These are phyloP conservation scores for Lepidurus apus DNA, from an alignment of 1,140 invertebrate genomes.

Conservation along the genomic window DNA sequence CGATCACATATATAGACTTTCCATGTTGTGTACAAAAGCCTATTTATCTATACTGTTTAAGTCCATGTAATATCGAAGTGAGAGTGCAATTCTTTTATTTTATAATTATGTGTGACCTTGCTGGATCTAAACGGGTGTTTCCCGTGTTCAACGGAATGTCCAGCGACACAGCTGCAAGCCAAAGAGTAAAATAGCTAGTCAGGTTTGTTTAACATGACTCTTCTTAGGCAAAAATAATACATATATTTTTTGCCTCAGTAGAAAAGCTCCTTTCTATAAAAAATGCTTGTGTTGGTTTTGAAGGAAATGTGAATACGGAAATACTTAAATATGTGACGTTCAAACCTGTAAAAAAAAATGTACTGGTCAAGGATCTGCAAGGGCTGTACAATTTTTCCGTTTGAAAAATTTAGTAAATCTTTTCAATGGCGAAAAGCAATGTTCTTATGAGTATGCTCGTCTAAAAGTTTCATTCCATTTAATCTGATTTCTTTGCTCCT, in stretches of 20 bases:
- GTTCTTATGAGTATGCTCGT: not conserved
- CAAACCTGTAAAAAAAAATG: not conserved
- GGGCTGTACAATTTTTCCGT: not conserved
- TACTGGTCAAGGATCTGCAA: not conserved
- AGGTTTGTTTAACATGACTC: not conserved
- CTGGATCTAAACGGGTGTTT: not conserved
- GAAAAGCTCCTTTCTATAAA: not conserved
- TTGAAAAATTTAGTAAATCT: not conserved
- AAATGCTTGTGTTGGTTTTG: not conserved
- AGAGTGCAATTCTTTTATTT: not conserved
- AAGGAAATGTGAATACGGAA: not conserved
- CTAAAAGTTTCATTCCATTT: too few relatives aligned
- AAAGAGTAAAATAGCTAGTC: conserved; percentile 22
- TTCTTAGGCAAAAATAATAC: not conserved
- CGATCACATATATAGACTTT: not conserved
- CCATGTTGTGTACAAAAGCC: conserved; percentile 8
- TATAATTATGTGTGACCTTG: not conserved
- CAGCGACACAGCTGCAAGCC: not conserved
- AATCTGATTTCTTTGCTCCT: too few relatives aligned
- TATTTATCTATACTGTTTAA: not conserved
- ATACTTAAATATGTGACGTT: not conserved
- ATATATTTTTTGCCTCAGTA: conserved; percentile 4
- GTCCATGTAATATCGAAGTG: not conserved
- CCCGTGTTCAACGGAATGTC: not conserved
- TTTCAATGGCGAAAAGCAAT: not conserved